Percentiles rank a stretch among this genome's conserved stretches.
phyloP scores from a whole-genome alignment of 2,113 vertebrate genomes.

The Microcebus lehilahytsara region DNA sequence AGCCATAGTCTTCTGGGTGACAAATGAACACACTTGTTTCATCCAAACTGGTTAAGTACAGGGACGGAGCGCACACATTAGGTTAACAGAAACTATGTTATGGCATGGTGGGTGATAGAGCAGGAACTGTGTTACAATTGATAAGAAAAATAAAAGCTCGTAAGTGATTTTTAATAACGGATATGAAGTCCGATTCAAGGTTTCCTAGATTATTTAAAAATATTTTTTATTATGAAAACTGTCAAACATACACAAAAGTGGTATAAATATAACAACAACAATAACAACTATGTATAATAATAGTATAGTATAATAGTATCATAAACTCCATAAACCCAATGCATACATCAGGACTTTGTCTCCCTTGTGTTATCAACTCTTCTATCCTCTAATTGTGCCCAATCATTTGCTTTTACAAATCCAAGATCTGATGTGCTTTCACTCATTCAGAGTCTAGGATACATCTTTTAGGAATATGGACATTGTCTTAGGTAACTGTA shows the following conservation, averaged over 20 bases:
- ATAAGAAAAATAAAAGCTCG: not conserved
- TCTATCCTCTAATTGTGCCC: not conserved
- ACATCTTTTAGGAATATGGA: not conserved
- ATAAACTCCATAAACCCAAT: not conserved
- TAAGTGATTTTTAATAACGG: conserved; percentile 39
- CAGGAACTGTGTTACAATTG: not conserved
- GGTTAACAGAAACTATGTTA: not conserved
- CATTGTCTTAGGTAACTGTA: not conserved
- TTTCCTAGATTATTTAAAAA: not conserved
- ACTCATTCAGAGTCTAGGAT: not conserved
- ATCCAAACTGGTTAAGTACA: not conserved
- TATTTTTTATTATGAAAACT: not conserved
- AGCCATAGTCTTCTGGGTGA: not conserved
- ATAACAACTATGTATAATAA: not conserved
- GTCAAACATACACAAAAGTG: not conserved
- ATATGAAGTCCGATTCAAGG: not conserved
- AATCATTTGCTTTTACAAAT: not conserved
- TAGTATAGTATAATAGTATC: not conserved
- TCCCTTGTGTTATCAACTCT: not conserved
- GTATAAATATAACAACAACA: not conserved
- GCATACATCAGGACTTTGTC: not conserved
- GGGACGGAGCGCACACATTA: not conserved
- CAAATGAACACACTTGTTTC: not conserved
- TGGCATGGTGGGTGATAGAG: not conserved
- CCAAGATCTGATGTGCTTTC: not conserved